Base-by-base conservation (phyloP, 2,113 vertebrate genomes). In the Chamaetylas fuelleborni region DNA sequence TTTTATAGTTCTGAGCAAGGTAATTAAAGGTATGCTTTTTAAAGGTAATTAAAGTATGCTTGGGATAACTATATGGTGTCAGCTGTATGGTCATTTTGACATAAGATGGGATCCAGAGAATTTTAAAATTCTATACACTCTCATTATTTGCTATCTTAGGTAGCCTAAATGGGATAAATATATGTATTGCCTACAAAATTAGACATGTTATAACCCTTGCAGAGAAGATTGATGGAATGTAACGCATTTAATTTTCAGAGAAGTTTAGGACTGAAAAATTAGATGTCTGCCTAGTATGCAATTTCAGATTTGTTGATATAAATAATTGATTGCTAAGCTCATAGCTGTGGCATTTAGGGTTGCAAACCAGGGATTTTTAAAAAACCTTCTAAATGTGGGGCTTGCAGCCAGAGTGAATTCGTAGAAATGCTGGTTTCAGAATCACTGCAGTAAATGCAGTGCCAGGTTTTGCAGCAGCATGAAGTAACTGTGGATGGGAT, bases 371-470 rank as follows among this genome's bases (percentile, higher is more conserved):
- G 9, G 18, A 40, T 86, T 51, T 51, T 12, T 18, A 43, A 65
- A 71, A 70, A 77, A 33, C 5, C 8, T 26, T 81, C 90, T 74
- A 40, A 36, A 51, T 65, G 5, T 80, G 57, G 13, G 48, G 17
- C 57, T 91, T 87, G 36, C 16, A 60, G 43, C 15, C 66, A 31
- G 40, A 2, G 9, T 45, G 11, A 14, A 6, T 74, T 94, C 7
- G 3, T 33, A 74, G 51, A 51, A 62, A 58, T 78, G 25, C 3
- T 45, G 7, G 25, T 74, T 89, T 67, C 70, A 76, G 78, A 79
- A 58, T 16, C 3, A 1, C 51, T 66, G 4, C 0, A 0, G 14
- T 62, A 33, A 54, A 36, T 0, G 5, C 47, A 51, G 29, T 6
- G 12, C 25, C 90, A 42, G n/a, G 19, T 73, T 86, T 76, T 84